Evolutionary conservation across 2,113 vertebrate genomes (phyloP).

Genomic region (Apeltes quadracus): DNA sequence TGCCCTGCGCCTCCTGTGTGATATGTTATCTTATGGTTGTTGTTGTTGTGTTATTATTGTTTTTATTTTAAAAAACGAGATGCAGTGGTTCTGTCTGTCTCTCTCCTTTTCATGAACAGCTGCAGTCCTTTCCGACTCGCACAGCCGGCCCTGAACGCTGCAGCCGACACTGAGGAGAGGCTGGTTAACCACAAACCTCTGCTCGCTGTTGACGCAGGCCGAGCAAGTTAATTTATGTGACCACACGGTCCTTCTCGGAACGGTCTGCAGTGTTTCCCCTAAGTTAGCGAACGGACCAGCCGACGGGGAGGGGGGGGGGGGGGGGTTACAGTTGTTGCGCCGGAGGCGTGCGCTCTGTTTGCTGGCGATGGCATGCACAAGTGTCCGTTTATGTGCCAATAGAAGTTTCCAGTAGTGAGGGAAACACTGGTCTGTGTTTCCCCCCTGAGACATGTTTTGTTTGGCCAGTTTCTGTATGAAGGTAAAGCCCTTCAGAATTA

Average conservation of each 20-base stretch:
- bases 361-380: no score
- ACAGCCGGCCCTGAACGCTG: conserved; percentile 22
- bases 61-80: background rate
- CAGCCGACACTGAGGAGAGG: conserved; percentile 9
- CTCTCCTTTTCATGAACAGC: background rate
- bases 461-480: background rate
- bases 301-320: no score
- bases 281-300: no score
- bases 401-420: no score
- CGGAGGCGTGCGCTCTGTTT: no score
- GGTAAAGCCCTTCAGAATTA: background rate
- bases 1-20: no score
- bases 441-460: background rate
- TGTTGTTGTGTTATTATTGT: no score
- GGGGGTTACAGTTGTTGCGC: no score
- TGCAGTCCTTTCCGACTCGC: background rate
- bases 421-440: conserved; percentile 3
- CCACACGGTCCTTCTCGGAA: conserved; percentile 19
- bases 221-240: conserved; percentile 32
- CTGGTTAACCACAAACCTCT: conserved; percentile 56
- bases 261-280: background rate
- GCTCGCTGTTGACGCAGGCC: conserved; percentile 11
- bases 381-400: no score
- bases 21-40: no score
- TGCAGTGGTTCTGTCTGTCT: background rate